Evolutionary conservation across 2,888 invertebrate species (phyloP), one percentile per base, ranked within the genome.

Genomic region (Julus scanicus): DNA sequence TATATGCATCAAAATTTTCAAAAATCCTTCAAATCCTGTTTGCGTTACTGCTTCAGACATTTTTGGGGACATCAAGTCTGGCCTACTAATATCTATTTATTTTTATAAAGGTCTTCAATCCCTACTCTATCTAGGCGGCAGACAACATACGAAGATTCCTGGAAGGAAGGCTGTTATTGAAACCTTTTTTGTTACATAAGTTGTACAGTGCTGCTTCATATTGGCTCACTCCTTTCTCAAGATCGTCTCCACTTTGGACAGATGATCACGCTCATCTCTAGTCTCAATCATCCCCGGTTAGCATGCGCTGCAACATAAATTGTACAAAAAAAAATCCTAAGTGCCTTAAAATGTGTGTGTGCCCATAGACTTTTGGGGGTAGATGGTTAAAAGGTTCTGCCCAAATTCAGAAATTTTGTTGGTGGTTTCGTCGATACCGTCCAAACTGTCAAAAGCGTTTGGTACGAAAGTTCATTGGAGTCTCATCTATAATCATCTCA

Each of bases 91-190:
- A 29, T 29, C 3, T 37, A 1, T 39, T 80, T 37, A 8, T 29
- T 80, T 80, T 80, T 44, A 29, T 85, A 1, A 63, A 87, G 87
- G 83, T 87, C 87, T 40, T 71, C 87, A 40, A 87, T 87, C 49
- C 87, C 87, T 80, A 87, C 49, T 63, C 80, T 37, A 40, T 37
- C 71, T 40, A 44, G 80, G 44, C 40, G 49, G 44, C 63, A 49
- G 13, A 40, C 71, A 4, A 80, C 88, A 40, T 84, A 83, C 40
- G 89, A 89, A 80, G 89, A 89, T 20, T 89, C 89, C 9, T 89
- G 89, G 89, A 89, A 89, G 83, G 89, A 89, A 48, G 89, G 89
- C 71, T 89, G 89, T 49, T 89, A 86, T 86, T 89, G 53, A 89
- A 63, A 71, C 20, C 17, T 71, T 17, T 71, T 71, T 20, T 80